A percentile compares a stretch with the other conserved stretches of the same genome.
phyloP scores from a whole-genome alignment of 1,140 invertebrate genomes.

The Drosophila pallidifrons region DNA sequence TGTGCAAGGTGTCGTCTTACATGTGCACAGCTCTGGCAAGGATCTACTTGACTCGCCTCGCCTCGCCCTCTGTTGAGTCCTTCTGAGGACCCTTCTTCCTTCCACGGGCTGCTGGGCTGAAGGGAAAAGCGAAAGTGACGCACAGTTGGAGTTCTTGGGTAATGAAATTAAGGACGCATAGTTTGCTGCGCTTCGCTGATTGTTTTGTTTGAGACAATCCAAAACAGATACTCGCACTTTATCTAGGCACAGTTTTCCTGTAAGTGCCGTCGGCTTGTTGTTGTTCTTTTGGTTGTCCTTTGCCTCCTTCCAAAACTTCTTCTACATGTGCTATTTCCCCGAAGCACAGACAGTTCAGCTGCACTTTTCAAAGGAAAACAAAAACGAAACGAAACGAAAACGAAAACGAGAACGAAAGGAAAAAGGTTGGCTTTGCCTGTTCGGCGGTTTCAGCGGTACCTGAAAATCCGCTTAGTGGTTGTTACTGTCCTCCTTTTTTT shows the following conservation, averaged over 20 bases:
- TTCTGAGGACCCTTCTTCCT: neutral
- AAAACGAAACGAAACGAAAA: neutral
- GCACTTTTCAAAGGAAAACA: conserved; percentile 62
- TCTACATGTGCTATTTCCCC: conserved; percentile 42
- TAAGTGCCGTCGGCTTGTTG: conserved; percentile 46
- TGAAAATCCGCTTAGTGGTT: conserved; percentile 74
- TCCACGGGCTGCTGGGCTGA: neutral
- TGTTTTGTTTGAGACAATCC: conserved; percentile 76
- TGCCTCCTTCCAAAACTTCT: conserved; percentile 3
- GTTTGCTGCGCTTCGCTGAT: conserved; percentile 76
- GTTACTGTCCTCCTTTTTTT: conserved; percentile 70
- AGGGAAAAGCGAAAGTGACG: conserved; percentile 73
- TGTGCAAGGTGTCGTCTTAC: conserved; percentile 71
- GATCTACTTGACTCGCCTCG: conserved; percentile 19
- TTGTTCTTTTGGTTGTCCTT: conserved; percentile 16
- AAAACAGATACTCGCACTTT: conserved; percentile 20
- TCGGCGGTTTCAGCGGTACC: conserved; percentile 44
- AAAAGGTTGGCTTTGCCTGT: conserved; percentile 35
- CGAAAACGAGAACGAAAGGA: conserved; percentile 2
- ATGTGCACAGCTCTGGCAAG: conserved; percentile 46
- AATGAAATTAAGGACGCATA: conserved; percentile 80
- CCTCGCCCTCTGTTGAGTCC: neutral
- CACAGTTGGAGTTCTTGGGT: conserved; percentile 68
- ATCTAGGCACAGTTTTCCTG: conserved; percentile 26
- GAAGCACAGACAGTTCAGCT: conserved; percentile 56